Evolutionary conservation across 2,888 invertebrate species (phyloP).

Genomic region (Drosophila niveifrons): DNA sequence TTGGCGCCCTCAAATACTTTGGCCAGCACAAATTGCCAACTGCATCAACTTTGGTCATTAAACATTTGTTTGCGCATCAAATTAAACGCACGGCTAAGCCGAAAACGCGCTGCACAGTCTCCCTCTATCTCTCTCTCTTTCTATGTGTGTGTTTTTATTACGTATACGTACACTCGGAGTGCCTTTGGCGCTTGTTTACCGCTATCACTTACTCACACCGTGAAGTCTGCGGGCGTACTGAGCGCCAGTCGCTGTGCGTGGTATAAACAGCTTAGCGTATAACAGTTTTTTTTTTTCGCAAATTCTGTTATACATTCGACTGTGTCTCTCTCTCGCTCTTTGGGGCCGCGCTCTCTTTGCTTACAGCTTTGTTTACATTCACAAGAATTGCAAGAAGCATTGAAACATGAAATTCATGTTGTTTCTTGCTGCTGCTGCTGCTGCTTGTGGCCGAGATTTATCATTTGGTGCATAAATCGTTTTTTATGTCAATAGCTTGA

Average conservation of each 20-base stretch:
- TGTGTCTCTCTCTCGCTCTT: constrained; percentile 41
- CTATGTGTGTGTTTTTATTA: not conserved
- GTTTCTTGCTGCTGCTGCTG: not conserved
- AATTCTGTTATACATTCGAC: constrained; percentile 18
- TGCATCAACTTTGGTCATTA: constrained; percentile 70
- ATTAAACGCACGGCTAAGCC: constrained; percentile 68
- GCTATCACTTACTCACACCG: constrained; percentile 68
- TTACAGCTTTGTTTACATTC: constrained; percentile 68
- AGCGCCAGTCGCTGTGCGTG: constrained; percentile 19
- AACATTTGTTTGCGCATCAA: constrained; percentile 76
- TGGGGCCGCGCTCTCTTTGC: constrained; percentile 27
- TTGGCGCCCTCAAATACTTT: constrained; percentile 43
- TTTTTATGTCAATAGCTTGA: constrained; percentile 69
- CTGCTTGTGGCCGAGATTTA: constrained; percentile 53
- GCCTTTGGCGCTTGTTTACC: constrained; percentile 30
- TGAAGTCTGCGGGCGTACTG: constrained; percentile 56
- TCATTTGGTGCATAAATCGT: constrained; percentile 55
- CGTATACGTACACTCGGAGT: constrained; percentile 4
- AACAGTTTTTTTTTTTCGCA: constrained; percentile 57
- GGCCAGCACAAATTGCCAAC: constrained; percentile 36
- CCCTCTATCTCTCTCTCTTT: not conserved
- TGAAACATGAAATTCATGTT: constrained; percentile 59
- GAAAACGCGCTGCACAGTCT: constrained; percentile 37
- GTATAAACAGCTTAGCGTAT: constrained; percentile 45
- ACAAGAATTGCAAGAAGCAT: constrained; percentile 52